These are phyloP conservation scores for Trachops cirrhosus DNA, from an alignment of 2,797 vertebrate species.

Conservation along the genomic window DNA sequence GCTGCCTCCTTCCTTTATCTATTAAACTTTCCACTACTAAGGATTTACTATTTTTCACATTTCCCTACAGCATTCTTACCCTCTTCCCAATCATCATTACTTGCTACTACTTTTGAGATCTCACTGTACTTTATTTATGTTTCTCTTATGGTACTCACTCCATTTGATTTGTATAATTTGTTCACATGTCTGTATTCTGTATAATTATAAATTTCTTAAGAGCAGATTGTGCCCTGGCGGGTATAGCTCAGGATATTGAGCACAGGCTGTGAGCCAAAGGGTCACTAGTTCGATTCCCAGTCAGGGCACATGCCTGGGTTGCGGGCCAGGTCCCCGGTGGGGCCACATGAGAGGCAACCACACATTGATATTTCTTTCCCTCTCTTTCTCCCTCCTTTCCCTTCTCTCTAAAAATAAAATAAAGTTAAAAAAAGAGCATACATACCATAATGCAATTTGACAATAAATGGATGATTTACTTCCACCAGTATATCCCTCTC, in stretches of 20 bases:
- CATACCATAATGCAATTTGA: conserved; percentile 99
- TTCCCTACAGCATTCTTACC: not conserved
- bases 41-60: not conserved
- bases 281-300: too few species aligned
- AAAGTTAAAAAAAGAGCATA: conserved; percentile 24
- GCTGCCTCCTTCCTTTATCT: not conserved
- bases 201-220: not conserved
- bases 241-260: too few species aligned
- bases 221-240: not conserved
- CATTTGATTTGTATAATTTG: not conserved
- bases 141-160: not conserved
- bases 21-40: not conserved
- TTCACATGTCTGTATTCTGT: not conserved
- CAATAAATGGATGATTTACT: conserved; percentile 99
- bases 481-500: conserved; percentile 98
- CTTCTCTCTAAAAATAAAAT: too few species aligned
- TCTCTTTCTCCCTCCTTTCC: too few species aligned
- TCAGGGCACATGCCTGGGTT: too few species aligned
- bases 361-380: too few species aligned
- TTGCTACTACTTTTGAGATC: not conserved
- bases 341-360: too few species aligned
- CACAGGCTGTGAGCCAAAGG: too few species aligned
- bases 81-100: not conserved
- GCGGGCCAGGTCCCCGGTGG: too few species aligned
- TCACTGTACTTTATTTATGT: not conserved